Conservation (phyloP, 2,113 vertebrate genomes). For the Serilophus lunatus region DNA sequence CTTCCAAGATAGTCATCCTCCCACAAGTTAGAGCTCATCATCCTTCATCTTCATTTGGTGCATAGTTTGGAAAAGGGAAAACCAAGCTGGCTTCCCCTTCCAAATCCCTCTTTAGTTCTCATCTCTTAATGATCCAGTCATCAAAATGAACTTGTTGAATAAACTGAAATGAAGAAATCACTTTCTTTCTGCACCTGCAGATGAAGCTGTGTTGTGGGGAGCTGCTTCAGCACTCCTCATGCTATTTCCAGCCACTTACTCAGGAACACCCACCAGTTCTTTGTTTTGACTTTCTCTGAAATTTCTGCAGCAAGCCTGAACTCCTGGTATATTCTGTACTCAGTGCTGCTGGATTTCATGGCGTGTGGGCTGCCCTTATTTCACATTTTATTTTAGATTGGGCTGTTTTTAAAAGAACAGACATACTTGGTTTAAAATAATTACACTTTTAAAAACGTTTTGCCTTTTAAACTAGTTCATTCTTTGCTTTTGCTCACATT, state of each 20-base stretch:
- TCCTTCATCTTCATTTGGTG: neutral
- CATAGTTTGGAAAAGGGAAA: neutral
- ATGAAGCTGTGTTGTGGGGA: neutral
- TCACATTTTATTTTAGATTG: constrained; percentile 16
- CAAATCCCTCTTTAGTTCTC: neutral
- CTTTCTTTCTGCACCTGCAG: constrained; percentile 36
- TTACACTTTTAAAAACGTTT: neutral
- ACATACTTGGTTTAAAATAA: neutral
- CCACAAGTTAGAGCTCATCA: neutral
- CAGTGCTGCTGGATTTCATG: neutral
- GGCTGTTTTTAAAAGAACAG: neutral
- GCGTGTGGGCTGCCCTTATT: neutral
- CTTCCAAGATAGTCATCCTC: constrained; percentile 6
- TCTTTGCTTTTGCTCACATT: neutral
- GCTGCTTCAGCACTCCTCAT: constrained; percentile 1
- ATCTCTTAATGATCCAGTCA: neutral
- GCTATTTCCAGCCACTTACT: constrained; percentile 16
- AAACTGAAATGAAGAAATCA: constrained; percentile 1
- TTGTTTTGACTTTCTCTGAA: constrained; percentile 49
- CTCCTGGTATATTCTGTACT: neutral
- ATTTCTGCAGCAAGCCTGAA: constrained; percentile 17
- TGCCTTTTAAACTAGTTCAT: neutral
- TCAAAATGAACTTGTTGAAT: constrained; percentile 33
- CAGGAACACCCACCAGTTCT: neutral
- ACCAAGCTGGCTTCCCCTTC: neutral